phyloP scores from a whole-genome alignment of 2,888 invertebrate species.

The Andrena haemorrhoa region DNA sequence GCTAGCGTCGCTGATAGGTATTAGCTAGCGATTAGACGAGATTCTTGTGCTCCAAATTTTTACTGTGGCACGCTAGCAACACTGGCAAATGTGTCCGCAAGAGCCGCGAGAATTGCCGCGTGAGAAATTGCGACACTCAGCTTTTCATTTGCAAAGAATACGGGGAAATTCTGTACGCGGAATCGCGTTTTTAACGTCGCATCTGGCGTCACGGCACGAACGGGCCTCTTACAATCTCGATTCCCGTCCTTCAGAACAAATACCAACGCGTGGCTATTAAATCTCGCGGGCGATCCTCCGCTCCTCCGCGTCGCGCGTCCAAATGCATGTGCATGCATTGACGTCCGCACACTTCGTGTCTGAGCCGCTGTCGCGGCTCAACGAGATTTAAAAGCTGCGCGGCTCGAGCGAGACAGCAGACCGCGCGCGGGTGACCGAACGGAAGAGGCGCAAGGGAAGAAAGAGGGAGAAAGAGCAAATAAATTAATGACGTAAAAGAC shows the following conservation, averaged over 20 bases:
- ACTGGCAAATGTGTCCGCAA: too few species aligned
- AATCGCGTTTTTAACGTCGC: neutral
- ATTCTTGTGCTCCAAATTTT: too few species aligned
- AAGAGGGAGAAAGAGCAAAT: constrained; percentile 12
- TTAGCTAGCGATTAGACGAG: neutral
- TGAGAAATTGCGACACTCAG: neutral
- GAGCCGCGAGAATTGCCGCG: neutral
- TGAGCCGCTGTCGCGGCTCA: constrained; percentile 19
- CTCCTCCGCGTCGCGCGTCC: constrained; percentile 7
- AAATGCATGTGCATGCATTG: constrained; percentile 32
- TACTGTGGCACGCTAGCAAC: too few species aligned
- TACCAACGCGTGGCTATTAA: constrained; percentile 17
- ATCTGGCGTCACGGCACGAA: neutral
- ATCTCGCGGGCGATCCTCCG: constrained; percentile 21
- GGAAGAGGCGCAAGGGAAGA: neutral
- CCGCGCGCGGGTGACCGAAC: constrained; percentile 2
- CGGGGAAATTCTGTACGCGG: neutral
- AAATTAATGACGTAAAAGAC: constrained; percentile 45
- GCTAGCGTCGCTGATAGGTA: constrained; percentile 7
- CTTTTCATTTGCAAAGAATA: neutral
- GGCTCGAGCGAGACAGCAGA: neutral
- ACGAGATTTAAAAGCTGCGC: constrained; percentile 21
- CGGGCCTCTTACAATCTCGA: neutral
- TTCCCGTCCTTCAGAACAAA: constrained; percentile 29
- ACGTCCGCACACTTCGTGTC: constrained; percentile 13